phyloP scores from a whole-genome alignment of 2,113 vertebrate genomes.

The Hemiprocne comata region DNA sequence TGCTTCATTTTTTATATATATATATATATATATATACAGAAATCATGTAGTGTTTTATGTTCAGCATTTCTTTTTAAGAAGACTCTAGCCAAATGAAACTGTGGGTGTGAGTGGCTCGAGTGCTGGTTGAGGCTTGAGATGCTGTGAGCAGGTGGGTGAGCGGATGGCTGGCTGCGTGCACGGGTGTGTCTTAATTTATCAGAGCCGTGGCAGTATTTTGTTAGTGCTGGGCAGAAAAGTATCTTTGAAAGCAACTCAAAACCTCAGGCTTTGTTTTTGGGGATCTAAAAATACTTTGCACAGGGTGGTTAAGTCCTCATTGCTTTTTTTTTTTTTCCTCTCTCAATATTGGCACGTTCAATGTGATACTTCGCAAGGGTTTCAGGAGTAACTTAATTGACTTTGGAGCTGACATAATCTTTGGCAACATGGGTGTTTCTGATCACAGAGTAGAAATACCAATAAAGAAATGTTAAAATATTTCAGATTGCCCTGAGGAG shows the following conservation, averaged over 20 bases:
- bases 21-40: not conserved
- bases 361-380: not conserved
- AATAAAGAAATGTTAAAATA: not conserved
- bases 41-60: constrained; percentile 1
- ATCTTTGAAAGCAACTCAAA: constrained; percentile 38
- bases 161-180: constrained; percentile 10
- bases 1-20: constrained; percentile 38
- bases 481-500: not conserved
- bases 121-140: not conserved
- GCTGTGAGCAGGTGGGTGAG: not conserved
- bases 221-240: constrained; percentile 29
- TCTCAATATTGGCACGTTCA: not conserved
- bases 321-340: not conserved
- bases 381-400: constrained; percentile 37
- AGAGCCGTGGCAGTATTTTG: constrained; percentile 41
- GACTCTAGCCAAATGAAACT: constrained; percentile 30
- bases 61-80: constrained; percentile 61
- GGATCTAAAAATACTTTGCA: constrained; percentile 44
- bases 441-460: not conserved
- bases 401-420: not conserved
- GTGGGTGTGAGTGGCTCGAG: not conserved
- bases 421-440: not conserved
- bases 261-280: constrained; percentile 58
- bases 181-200: constrained; percentile 24
- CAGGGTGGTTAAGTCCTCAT: constrained; percentile 12